These are phyloP conservation scores for Eurytoma californica DNA, from an alignment of 2,888 invertebrate genomes.

Conservation along the genomic window DNA sequence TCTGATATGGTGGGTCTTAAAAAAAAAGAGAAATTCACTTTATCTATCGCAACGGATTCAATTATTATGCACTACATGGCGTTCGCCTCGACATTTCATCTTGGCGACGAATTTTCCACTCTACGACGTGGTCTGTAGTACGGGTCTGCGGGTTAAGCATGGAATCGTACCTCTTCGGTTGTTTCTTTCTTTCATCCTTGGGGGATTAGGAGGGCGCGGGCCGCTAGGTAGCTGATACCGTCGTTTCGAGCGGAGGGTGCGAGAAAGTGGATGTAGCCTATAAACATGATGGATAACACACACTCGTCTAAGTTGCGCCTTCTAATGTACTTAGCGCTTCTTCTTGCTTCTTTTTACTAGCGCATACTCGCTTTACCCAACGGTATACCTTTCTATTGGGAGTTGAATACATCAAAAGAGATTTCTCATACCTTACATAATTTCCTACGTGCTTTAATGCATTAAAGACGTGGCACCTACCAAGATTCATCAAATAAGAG, in stretches of 20 bases:
- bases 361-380: too few relatives aligned
- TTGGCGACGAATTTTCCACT: conserved; percentile 22
- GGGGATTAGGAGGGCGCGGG: background rate
- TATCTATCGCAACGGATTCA: conserved; percentile 7
- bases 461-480: too few relatives aligned
- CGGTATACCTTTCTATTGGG: background rate
- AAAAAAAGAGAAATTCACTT: too few relatives aligned
- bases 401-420: conserved; percentile 1
- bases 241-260: background rate
- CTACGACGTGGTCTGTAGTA: background rate
- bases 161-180: background rate
- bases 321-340: too few relatives aligned
- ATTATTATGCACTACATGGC: conserved; percentile 20
- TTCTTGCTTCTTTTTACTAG: too few relatives aligned
- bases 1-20: too few relatives aligned
- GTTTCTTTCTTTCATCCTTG: background rate
- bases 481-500: too few relatives aligned
- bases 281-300: conserved; percentile 54
- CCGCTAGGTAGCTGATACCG: background rate
- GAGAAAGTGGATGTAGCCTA: conserved; percentile 26
- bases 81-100: conserved; percentile 1
- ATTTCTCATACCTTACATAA: background rate
- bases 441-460: too few relatives aligned
- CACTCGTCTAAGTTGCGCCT: conserved; percentile 36
- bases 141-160: too few relatives aligned